Evolutionary conservation across 2,113 vertebrate species (phyloP).

Genomic region (Micronycteris hirsuta): DNA sequence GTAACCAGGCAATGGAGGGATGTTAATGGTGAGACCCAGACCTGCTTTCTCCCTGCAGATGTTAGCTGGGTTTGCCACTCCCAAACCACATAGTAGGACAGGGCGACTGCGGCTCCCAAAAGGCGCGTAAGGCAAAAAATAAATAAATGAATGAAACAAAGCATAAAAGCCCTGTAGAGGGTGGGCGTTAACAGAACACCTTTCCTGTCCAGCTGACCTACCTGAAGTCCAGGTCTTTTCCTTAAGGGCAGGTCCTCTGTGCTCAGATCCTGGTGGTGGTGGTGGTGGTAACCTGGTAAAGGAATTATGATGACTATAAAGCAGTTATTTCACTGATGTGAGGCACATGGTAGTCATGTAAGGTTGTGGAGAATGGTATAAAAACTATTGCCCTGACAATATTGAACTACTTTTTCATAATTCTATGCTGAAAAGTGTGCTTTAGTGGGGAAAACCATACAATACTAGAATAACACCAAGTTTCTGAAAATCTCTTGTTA

Average conservation of each 20-base stretch:
- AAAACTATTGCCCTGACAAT: rapidly evolving
- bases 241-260: rapidly evolving
- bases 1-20: rapidly evolving
- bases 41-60: rapidly evolving
- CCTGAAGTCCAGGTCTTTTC: rapidly evolving
- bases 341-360: rapidly evolving
- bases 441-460: rapidly evolving
- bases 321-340: rapidly evolving
- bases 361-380: too few relatives aligned
- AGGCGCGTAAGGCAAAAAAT: background rate
- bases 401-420: background rate
- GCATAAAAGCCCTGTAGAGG: background rate
- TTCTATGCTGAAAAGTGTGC: background rate
- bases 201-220: too few relatives aligned
- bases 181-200: rapidly evolving
- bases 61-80: background rate
- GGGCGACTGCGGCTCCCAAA: too few relatives aligned
- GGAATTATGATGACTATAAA: rapidly evolving
- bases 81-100: background rate
- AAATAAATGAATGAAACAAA: background rate
- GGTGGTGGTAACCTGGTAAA: rapidly evolving
- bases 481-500: background rate
- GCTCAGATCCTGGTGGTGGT: background rate
- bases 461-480: background rate
- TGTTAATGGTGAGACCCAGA: rapidly evolving